phyloP scores from a whole-genome alignment of 2,888 invertebrate genomes.

The Aphodius granarius region DNA sequence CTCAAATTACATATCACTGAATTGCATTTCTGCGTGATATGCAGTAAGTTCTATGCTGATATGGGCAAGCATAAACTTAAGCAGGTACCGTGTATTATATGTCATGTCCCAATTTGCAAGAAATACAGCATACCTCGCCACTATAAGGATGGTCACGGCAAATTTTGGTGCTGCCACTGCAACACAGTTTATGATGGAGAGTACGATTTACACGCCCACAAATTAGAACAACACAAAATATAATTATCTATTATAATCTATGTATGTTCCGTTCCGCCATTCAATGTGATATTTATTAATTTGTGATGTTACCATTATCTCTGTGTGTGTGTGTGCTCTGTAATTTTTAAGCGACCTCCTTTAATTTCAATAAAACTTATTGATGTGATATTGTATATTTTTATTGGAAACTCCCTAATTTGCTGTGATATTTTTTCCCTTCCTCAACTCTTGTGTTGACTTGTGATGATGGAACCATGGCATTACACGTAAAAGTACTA shows the following conservation, averaged over 20 bases:
- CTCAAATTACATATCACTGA: background rate
- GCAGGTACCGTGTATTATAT: background rate
- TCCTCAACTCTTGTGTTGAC: too few relatives aligned
- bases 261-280: background rate
- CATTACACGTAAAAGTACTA: too few relatives aligned
- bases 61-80: conserved; percentile 1
- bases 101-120: background rate
- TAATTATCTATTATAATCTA: background rate
- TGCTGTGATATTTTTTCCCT: too few relatives aligned
- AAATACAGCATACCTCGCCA: background rate
- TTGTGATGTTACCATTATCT: background rate
- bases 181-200: background rate
- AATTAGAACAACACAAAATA: background rate
- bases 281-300: background rate
- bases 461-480: too few relatives aligned
- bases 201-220: background rate
- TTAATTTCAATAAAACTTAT: background rate
- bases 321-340: background rate
- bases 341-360: background rate
- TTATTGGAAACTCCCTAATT: too few relatives aligned
- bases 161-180: background rate
- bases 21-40: background rate
- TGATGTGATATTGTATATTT: too few relatives aligned
- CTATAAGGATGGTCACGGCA: background rate
- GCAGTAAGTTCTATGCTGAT: background rate